Percentiles rank a stretch among this genome's conserved stretches.
These are phyloP conservation scores for Gymnosoma rotundatum DNA, from an alignment of 2,888 invertebrate species.

Conservation along the genomic window DNA sequence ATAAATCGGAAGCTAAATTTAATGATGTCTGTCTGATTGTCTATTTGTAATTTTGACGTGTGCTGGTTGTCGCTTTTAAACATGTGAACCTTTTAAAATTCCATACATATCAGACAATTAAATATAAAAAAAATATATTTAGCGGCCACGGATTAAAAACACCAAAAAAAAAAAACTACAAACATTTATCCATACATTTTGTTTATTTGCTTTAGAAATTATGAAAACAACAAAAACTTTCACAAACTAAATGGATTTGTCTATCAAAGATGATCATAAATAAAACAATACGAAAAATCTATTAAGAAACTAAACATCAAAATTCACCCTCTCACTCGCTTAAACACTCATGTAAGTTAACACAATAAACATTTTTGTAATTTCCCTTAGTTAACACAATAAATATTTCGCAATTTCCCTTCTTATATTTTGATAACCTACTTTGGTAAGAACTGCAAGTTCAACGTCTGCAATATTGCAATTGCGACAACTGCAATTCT, in stretches of 20 bases:
- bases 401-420: no score
- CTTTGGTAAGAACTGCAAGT: no score
- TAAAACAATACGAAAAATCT: constrained; percentile 51
- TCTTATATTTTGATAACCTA: no score
- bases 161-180: no score
- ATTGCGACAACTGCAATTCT: no score
- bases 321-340: constrained; percentile 23
- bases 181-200: constrained; percentile 43
- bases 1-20: constrained; percentile 60
- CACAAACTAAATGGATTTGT: constrained; percentile 61
- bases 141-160: constrained; percentile 44
- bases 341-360: background rate
- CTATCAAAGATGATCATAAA: constrained; percentile 65
- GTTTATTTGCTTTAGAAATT: constrained; percentile 63
- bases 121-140: constrained; percentile 41
- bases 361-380: no score
- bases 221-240: constrained; percentile 51
- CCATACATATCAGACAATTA: constrained; percentile 75
- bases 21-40: constrained; percentile 48
- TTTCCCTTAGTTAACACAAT: no score
- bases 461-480: no score
- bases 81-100: constrained; percentile 80
- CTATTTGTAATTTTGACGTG: constrained; percentile 66
- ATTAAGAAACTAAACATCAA: constrained; percentile 32
- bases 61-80: constrained; percentile 65